Base-by-base conservation (phyloP, 92 coral and sea anemone genomes). In the Siderastrea radians region DNA sequence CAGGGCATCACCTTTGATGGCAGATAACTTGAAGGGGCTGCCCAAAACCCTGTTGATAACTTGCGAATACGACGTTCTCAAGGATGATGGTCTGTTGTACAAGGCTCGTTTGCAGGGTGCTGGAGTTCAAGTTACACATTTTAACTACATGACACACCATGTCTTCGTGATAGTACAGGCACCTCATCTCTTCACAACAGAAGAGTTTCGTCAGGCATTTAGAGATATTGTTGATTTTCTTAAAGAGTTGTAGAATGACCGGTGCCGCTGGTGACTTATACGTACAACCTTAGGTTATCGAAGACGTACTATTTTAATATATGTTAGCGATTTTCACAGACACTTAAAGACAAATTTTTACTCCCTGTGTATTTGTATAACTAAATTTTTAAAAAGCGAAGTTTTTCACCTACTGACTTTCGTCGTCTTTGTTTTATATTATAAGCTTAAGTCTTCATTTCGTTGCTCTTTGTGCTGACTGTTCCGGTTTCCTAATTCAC, bases 1-100 rank as follows among this genome's bases (percentile, higher is more conserved):
- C 43, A 87, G 90, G 73, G 96, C 85, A 3, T 93, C 96, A 2
- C 98, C 99, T 11, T 75, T 96, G 76, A 86, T 96, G 86, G 99
- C 95, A 8, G 87, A 92, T 13, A 91, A 78, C 57, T 46, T 94
- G 15, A 74, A 93, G 58, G 99, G 99, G 43, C 80, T 91, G 43
- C 99, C 99, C 2, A 82, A 86, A 57, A 96, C 99, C 13, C 79
- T 94, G 55, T 13, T 95, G 52, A 65, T 89, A 3, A 86, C 94
- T 7, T 92, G 98, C n/a, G 95, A 96, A 64, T 87, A 79, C 77
- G 99, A 96, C 65, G 90, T 95, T 46, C 89, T 95, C 3, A 92
- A 88, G 88, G 97, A 94, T 38, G 99, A 96, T 49, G 94, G 87
- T 38, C 49, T 87, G 26, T 72, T 96, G 79, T 96, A 86, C 58